phyloP scores from a whole-genome alignment of 2,888 invertebrate genomes.

The Phorcus lineatus region DNA sequence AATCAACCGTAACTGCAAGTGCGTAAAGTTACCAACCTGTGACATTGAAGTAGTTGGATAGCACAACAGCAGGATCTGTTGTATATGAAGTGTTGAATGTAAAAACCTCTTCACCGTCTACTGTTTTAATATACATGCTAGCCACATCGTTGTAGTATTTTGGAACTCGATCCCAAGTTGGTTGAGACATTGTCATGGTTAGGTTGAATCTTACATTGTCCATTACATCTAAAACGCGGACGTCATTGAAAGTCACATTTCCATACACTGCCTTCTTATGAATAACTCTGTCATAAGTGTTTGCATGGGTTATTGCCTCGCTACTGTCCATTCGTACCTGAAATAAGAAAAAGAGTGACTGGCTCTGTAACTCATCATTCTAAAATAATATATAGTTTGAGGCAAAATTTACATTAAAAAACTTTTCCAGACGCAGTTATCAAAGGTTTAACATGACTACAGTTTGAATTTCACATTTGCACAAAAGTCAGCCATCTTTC shows the following conservation, averaged over 20 bases:
- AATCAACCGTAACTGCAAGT: neutral
- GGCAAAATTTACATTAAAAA: no score
- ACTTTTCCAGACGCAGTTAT: no score
- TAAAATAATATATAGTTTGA: no score
- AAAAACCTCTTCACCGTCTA: constrained; percentile 8
- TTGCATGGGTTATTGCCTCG: constrained; percentile 32
- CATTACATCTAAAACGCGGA: constrained; percentile 46
- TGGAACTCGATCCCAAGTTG: constrained; percentile 47
- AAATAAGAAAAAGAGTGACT: constrained; percentile 2
- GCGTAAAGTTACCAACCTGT: constrained; percentile 39
- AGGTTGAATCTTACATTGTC: constrained; percentile 40
- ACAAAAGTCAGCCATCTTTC: no score
- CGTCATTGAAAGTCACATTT: constrained; percentile 36
- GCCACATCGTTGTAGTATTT: constrained; percentile 41
- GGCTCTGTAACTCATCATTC: no score
- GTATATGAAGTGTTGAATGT: constrained; percentile 33
- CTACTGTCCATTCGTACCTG: constrained; percentile 46
- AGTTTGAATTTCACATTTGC: no score
- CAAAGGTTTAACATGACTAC: no score
- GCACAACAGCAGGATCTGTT: constrained; percentile 30
- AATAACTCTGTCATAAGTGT: constrained; percentile 38
- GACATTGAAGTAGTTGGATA: constrained; percentile 34
- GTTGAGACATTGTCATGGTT: constrained; percentile 45
- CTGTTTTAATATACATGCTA: constrained; percentile 25
- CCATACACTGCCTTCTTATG: constrained; percentile 43